Conservation (phyloP, 2,113 vertebrate genomes). For the Spea multiplicata region DNA sequence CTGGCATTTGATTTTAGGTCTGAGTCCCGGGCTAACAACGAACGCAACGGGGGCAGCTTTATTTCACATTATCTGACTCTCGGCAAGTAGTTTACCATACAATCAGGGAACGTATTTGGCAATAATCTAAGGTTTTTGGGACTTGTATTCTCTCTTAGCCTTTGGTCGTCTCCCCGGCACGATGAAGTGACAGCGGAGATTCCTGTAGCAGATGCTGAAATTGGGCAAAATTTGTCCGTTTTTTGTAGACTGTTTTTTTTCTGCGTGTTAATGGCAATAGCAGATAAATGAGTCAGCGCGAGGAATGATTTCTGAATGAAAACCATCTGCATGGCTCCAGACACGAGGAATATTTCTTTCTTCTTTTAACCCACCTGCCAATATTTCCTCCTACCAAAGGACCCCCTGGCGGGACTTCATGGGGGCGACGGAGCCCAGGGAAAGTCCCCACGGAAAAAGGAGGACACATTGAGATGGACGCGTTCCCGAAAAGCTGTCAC, state of each 20-base stretch:
- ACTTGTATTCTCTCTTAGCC: no score
- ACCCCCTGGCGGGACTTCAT: no score
- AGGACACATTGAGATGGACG: slow-evolving; percentile 31
- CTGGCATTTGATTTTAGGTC: no score
- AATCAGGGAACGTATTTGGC: no score
- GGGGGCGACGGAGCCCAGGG: not conserved
- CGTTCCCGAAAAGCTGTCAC: slow-evolving; percentile 45
- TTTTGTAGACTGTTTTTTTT: not conserved
- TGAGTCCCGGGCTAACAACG: no score
- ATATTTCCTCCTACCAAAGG: not conserved
- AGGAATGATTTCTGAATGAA: not conserved
- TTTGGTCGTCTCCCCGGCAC: not conserved
- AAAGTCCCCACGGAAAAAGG: not conserved
- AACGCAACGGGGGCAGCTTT: no score
- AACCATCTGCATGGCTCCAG: slow-evolving; percentile 20
- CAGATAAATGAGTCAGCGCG: slow-evolving; percentile 23
- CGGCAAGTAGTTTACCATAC: no score
- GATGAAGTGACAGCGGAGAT: slow-evolving; percentile 19
- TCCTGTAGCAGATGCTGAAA: slow-evolving; percentile 5
- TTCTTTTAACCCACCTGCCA: not conserved
- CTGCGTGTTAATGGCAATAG: slow-evolving; percentile 16
- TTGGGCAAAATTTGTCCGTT: not conserved
- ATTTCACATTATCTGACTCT: no score
- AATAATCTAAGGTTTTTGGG: no score
- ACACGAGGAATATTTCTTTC: not conserved